Percentiles rank a stretch among this genome's conserved stretches.
Evolutionary conservation across 37 sponge, comb jelly and placozoan species (phyloP).

Genomic region (Eunapius fragilis): DNA sequence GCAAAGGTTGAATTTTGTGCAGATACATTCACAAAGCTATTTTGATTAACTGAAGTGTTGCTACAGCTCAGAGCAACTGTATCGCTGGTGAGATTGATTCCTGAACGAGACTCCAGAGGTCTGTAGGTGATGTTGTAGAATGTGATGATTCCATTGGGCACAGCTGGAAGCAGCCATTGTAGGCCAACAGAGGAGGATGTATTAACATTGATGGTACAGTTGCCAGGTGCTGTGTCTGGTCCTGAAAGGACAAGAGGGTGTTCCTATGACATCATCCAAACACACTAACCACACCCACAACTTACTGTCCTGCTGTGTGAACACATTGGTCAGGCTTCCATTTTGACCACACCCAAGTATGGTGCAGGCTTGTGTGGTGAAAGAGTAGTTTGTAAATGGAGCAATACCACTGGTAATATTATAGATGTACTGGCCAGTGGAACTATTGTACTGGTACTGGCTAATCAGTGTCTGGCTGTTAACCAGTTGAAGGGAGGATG

Average conservation of each 20-base stretch:
- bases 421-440: background rate
- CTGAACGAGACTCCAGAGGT: background rate
- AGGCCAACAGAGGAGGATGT: slow-evolving; percentile 20
- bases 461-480: background rate
- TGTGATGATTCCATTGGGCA: slow-evolving; percentile 64
- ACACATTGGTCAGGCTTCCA: background rate
- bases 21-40: background rate
- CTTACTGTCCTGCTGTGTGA: slow-evolving; percentile 27
- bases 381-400: slow-evolving; percentile 63
- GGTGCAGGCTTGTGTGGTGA: slow-evolving; percentile 57
- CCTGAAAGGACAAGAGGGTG: background rate
- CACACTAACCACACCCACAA: background rate
- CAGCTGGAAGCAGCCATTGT: slow-evolving; percentile 31
- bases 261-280: background rate
- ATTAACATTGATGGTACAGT: background rate
- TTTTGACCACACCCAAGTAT: slow-evolving; percentile 49
- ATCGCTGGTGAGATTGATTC: background rate
- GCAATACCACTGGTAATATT: slow-evolving; percentile 33
- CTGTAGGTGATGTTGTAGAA: slow-evolving; percentile 17
- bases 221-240: slow-evolving; percentile 43
- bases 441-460: background rate
- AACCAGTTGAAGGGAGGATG: background rate
- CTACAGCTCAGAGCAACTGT: background rate
- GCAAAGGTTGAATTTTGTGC: background rate
- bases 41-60: background rate